Evolutionary conservation across 2,888 invertebrate genomes (phyloP), one percentile per base, ranked within the genome.

Genomic region (Drosophila flavopinicola): DNA sequence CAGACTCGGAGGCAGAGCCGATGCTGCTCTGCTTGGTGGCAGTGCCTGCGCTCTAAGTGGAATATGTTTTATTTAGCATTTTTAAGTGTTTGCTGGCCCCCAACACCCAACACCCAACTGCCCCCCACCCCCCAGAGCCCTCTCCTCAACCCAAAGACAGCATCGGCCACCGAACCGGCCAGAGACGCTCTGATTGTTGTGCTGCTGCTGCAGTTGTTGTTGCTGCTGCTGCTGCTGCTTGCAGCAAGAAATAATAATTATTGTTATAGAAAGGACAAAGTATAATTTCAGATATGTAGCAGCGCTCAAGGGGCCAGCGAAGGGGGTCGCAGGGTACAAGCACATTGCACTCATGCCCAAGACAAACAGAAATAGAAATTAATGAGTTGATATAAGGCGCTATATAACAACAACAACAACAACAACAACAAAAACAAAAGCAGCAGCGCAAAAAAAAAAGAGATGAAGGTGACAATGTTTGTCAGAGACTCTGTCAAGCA

Each of bases 211-310:
- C 33, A 53, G 66, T 29, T 73, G 78, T 65, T 76, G 79, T 1
- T 32, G n/a, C n/a, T n/a, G n/a, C n/a, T n/a, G n/a, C n/a, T n/a
- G n/a, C n/a, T n/a, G n/a, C n/a, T n/a, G n/a, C 80, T 82, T 77
- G 70, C 77, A 83, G 77, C 85, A 85, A 83, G 71, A 73, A 83
- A 83, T 83, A 83, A 83, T 83, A 85, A 83, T 83, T 86, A 83
- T 83, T 83, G 86, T 85, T 83, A 83, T 83, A 83, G 86, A 82
- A 82, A 85, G 85, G 77, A 85, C 85, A 82, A 85, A 85, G 85
- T 85, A 82, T 78, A 76, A 80, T 85, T 80, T 85, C 80, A 80
- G 80, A 80, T 80, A 82, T 82, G 85, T 78, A 64, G 65, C 74
- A 65, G 51, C 56, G 65, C 74, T 59, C 45, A 74, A 59, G 65